Evolutionary conservation across 2,113 vertebrate genomes (phyloP).

Genomic region (Pelecanus crispus): DNA sequence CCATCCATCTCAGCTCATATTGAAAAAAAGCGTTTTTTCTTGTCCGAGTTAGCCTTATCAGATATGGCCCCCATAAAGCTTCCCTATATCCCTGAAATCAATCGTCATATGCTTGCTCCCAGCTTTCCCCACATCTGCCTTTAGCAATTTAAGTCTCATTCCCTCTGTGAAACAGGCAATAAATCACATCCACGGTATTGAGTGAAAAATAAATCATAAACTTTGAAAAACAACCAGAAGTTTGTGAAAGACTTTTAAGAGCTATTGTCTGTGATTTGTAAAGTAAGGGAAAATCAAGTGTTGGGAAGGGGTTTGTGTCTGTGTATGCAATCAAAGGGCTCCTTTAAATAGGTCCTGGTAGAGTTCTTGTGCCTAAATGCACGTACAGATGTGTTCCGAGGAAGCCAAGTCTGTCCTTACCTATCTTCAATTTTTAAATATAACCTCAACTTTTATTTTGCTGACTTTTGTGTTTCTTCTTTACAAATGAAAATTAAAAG

Average conservation of each 20-base stretch:
- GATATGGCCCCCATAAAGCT: background rate
- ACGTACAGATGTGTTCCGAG: background rate
- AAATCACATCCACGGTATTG: constrained; percentile 51
- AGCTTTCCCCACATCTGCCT: constrained; percentile 25
- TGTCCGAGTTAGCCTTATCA: background rate
- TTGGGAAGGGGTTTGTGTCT: background rate
- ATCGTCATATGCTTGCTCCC: background rate
- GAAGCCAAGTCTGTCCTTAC: background rate
- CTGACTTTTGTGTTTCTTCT: background rate
- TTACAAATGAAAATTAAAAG: background rate
- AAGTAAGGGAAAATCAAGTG: background rate
- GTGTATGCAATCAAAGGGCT: background rate
- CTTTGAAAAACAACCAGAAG: constrained; percentile 30
- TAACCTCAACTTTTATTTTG: background rate
- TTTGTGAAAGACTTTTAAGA: constrained; percentile 11
- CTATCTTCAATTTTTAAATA: background rate
- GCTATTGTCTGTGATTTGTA: background rate
- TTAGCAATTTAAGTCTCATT: constrained; percentile 57
- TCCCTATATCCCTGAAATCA: constrained; percentile 22
- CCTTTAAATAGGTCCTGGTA: background rate
- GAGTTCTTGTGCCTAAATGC: background rate
- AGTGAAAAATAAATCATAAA: constrained; percentile 64
- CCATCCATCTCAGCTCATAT: background rate
- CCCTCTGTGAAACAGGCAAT: constrained; percentile 37
- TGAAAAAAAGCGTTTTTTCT: background rate